Percentiles rank a stretch among this genome's conserved stretches.
Evolutionary conservation across 2,888 invertebrate species (phyloP).

Genomic region (Philaethria dido): DNA sequence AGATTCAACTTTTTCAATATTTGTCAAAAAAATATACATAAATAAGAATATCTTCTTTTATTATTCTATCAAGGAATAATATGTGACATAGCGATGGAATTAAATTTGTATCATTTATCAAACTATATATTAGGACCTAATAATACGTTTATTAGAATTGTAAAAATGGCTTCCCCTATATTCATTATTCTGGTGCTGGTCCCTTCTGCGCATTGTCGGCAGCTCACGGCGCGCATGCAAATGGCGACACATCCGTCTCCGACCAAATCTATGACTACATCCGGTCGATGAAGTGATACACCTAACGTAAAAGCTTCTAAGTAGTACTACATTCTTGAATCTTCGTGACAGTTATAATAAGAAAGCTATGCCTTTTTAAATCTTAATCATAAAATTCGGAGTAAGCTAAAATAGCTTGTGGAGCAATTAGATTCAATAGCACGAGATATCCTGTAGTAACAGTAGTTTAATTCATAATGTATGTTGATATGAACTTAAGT

Average conservation of each 20-base stretch:
- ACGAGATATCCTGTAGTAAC: constrained; percentile 22
- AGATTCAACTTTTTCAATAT: neutral
- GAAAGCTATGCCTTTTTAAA: neutral
- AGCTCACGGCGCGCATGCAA: constrained; percentile 70
- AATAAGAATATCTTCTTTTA: neutral
- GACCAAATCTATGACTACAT: constrained; percentile 67
- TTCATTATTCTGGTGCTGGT: constrained; percentile 50
- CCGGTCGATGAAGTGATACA: constrained; percentile 59
- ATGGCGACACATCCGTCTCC: constrained; percentile 74
- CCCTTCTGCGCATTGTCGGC: constrained; percentile 53
- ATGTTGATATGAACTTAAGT: constrained; percentile 38
- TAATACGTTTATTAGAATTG: constrained; percentile 16
- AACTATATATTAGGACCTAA: neutral
- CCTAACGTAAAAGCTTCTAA: constrained; percentile 45
- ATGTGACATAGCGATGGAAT: neutral
- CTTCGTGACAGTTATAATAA: constrained; percentile 13
- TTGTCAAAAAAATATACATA: neutral
- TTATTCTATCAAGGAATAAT: neutral
- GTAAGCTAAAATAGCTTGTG: no score
- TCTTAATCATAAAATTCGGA: constrained; percentile 2
- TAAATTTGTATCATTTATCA: neutral
- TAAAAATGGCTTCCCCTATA: constrained; percentile 39
- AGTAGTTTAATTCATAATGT: constrained; percentile 31
- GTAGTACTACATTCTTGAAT: constrained; percentile 40
- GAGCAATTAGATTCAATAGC: constrained; percentile 8